These are phyloP conservation scores for Hexactinellida sp. DNA, from an alignment of 37 sponge, comb jelly and placozoan species.

Conservation along the genomic window DNA sequence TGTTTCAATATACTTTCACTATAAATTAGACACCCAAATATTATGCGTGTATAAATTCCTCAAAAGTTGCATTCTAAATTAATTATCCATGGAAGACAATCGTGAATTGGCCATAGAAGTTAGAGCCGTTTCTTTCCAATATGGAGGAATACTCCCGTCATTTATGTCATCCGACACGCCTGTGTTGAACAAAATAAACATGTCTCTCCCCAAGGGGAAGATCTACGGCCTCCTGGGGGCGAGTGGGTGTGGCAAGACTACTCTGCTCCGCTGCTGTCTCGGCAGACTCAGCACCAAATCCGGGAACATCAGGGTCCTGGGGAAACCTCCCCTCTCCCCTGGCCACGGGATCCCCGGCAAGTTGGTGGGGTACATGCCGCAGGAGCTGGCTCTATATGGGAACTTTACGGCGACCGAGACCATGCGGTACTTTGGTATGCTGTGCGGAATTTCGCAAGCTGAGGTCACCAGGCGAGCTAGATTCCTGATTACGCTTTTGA, in stretches of 20 bases:
- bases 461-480: slow-evolving; percentile 27
- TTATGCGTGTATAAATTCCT: not conserved
- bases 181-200: not conserved
- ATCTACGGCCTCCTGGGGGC: slow-evolving; percentile 72
- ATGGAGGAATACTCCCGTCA: not conserved
- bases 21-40: not conserved
- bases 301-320: slow-evolving; percentile 38
- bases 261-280: slow-evolving; percentile 62
- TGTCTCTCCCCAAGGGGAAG: slow-evolving; percentile 2
- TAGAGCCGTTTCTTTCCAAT: not conserved
- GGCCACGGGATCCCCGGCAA: slow-evolving; percentile 53
- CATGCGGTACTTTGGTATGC: slow-evolving; percentile 60
- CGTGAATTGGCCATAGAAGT: slow-evolving; percentile 5
- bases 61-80: not conserved
- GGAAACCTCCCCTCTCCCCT: slow-evolving; percentile 34
- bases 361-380: slow-evolving; percentile 80
- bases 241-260: slow-evolving; percentile 84
- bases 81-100: not conserved
- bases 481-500: slow-evolving; percentile 45
- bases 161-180: not conserved
- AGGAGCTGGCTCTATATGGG: slow-evolving; percentile 63
- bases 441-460: slow-evolving; percentile 37
- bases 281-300: slow-evolving; percentile 40
- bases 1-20: not conserved
- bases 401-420: slow-evolving; percentile 56